phyloP scores from a whole-genome alignment of 2,888 invertebrate genomes.

The Oscheius sp. region DNA sequence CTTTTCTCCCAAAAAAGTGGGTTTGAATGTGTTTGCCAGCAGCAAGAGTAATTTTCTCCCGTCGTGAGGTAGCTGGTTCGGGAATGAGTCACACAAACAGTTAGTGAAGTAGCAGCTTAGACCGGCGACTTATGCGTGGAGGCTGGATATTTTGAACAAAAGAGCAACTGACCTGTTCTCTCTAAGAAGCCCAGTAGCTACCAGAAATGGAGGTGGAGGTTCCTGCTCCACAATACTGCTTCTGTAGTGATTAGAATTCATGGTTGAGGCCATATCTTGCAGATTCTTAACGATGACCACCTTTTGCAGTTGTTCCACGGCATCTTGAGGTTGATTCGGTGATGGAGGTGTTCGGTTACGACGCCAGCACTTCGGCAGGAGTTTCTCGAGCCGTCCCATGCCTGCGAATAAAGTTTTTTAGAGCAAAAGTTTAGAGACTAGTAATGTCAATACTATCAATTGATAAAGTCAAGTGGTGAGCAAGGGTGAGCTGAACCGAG shows the following conservation, averaged over 20 bases:
- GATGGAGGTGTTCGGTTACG: not conserved
- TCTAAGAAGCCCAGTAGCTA: not conserved
- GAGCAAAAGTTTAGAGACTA: not conserved
- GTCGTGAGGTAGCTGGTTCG: too few relatives aligned
- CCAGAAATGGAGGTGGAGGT: not conserved
- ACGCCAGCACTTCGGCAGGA: slow-evolving; percentile 12
- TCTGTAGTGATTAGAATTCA: not conserved
- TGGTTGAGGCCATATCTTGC: not conserved
- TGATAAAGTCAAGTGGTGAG: not conserved
- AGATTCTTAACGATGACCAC: slow-evolving; percentile 16
- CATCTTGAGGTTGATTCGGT: not conserved
- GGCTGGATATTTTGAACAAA: too few relatives aligned
- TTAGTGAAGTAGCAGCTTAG: too few relatives aligned
- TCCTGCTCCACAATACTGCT: not conserved
- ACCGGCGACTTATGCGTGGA: too few relatives aligned
- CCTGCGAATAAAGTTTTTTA: slow-evolving; percentile 2
- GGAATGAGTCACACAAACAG: too few relatives aligned
- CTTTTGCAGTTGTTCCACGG: slow-evolving; percentile 1
- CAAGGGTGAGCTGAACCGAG: too few relatives aligned
- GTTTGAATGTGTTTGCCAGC: too few relatives aligned
- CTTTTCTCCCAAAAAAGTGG: too few relatives aligned
- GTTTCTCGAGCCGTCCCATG: slow-evolving; percentile 27
- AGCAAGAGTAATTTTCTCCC: too few relatives aligned
- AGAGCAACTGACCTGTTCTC: slow-evolving; percentile 13
- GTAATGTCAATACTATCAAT: slow-evolving; percentile 2